Conservation (phyloP, 2,888 invertebrate species). For the Ennomos quercinarius region DNA sequence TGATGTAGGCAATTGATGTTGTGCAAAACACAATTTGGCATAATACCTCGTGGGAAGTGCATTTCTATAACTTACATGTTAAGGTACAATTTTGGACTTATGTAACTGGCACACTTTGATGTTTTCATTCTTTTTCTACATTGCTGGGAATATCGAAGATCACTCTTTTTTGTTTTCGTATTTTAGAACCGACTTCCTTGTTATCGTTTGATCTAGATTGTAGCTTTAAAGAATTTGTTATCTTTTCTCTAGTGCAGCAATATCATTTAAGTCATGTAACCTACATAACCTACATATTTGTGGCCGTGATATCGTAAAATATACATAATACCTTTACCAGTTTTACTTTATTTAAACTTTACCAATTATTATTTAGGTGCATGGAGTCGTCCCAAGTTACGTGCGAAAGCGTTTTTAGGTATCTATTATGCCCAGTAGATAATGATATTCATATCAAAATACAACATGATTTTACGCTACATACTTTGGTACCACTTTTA, state of each 20-base stretch:
- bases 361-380: background rate
- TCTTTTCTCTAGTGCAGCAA: constrained; percentile 35
- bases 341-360: constrained; percentile 9
- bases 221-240: constrained; percentile 26
- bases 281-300: constrained; percentile 35
- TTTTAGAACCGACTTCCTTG: background rate
- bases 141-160: too few relatives aligned
- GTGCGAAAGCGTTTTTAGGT: background rate
- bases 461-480: too few relatives aligned
- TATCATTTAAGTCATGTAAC: constrained; percentile 26
- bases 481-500: too few relatives aligned
- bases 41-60: constrained; percentile 8
- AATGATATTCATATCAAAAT: too few relatives aligned
- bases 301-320: constrained; percentile 31
- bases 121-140: too few relatives aligned
- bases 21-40: constrained; percentile 18
- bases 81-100: background rate
- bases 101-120: too few relatives aligned
- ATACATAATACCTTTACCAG: constrained; percentile 15
- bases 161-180: background rate
- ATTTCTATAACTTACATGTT: background rate
- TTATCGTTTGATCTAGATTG: constrained; percentile 20
- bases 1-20: constrained; percentile 7
- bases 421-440: too few relatives aligned
- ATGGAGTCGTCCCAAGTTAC: background rate